Evolutionary conservation across 2,888 invertebrate genomes (phyloP).

Genomic region (Drosophila niveifrons): DNA sequence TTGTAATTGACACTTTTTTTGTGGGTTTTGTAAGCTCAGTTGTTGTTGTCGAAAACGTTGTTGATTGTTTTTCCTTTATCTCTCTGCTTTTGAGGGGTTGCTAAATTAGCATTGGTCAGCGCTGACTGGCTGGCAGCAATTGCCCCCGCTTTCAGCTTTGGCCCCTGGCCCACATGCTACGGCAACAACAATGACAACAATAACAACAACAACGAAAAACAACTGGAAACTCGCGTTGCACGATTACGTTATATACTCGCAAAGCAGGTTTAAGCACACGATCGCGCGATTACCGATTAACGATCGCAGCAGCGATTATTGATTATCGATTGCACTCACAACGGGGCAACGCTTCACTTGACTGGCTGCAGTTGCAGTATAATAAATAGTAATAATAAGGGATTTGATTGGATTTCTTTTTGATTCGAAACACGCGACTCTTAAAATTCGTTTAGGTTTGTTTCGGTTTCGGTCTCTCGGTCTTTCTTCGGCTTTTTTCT

Average conservation of each 20-base stretch:
- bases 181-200: conserved; percentile 9
- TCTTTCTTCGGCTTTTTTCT: not conserved
- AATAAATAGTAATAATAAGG: not conserved
- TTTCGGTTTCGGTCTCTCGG: not conserved
- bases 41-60: conserved; percentile 46
- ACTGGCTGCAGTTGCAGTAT: not conserved
- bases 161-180: conserved; percentile 32
- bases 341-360: not conserved
- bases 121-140: conserved; percentile 9
- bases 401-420: not conserved
- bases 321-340: conserved; percentile 21
- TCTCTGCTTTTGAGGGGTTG: not conserved
- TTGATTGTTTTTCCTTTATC: conserved; percentile 49
- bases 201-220: not conserved
- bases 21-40: conserved; percentile 32
- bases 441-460: too few relatives aligned
- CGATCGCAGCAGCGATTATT: conserved; percentile 17
- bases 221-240: conserved; percentile 25
- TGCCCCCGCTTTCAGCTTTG: conserved; percentile 21
- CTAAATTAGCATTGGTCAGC: conserved; percentile 55
- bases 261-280: conserved; percentile 55
- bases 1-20: conserved; percentile 81
- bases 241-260: conserved; percentile 21
- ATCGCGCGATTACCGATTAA: conserved; percentile 41
- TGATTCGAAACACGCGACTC: conserved; percentile 25